These are phyloP conservation scores for Thalassoma bifasciatum DNA, from an alignment of 2,113 vertebrate species.

Conservation along the genomic window DNA sequence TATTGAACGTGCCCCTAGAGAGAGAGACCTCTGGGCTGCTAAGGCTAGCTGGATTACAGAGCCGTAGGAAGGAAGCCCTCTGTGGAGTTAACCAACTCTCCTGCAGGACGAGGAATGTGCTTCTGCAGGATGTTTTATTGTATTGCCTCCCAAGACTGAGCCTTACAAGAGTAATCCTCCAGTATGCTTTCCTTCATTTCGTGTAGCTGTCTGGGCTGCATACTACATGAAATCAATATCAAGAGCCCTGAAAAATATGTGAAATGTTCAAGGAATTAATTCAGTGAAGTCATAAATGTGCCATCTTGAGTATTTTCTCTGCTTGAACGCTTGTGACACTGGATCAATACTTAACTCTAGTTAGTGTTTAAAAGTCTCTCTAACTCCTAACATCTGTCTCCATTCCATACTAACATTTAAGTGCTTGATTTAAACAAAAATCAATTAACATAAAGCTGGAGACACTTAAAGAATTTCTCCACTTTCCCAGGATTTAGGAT, in stretches of 20 bases:
- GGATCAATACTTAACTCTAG: slow-evolving; percentile 12
- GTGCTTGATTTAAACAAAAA: slow-evolving; percentile 23
- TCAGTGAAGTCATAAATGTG: slow-evolving; percentile 6
- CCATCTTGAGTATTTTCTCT: slow-evolving; percentile 2
- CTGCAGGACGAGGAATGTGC: slow-evolving; percentile 59
- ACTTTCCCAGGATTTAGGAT: slow-evolving; percentile 78
- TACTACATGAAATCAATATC: slow-evolving; percentile 33
- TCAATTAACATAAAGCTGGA: slow-evolving; percentile 43
- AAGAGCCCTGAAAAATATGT: slow-evolving; percentile 7
- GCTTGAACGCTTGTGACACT: not conserved
- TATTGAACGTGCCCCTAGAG: slow-evolving; percentile 62
- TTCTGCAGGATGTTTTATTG: slow-evolving; percentile 56
- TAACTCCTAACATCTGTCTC: slow-evolving; percentile 42
- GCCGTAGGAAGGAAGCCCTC: slow-evolving; percentile 58
- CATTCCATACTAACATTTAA: slow-evolving; percentile 68
- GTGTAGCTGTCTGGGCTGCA: slow-evolving; percentile 13
- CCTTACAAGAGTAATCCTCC: slow-evolving; percentile 64
- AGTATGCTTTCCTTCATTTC: slow-evolving; percentile 45
- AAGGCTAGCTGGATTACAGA: slow-evolving; percentile 71
- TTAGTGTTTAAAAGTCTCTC: not conserved
- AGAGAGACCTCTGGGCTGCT: slow-evolving; percentile 61
- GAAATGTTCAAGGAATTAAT: slow-evolving; percentile 4
- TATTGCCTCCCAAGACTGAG: slow-evolving; percentile 62
- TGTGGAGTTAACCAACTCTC: slow-evolving; percentile 53
- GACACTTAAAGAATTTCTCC: slow-evolving; percentile 76